These are phyloP conservation scores for Leptatherina wallacei DNA, from an alignment of 2,797 vertebrate genomes.

Conservation along the genomic window DNA sequence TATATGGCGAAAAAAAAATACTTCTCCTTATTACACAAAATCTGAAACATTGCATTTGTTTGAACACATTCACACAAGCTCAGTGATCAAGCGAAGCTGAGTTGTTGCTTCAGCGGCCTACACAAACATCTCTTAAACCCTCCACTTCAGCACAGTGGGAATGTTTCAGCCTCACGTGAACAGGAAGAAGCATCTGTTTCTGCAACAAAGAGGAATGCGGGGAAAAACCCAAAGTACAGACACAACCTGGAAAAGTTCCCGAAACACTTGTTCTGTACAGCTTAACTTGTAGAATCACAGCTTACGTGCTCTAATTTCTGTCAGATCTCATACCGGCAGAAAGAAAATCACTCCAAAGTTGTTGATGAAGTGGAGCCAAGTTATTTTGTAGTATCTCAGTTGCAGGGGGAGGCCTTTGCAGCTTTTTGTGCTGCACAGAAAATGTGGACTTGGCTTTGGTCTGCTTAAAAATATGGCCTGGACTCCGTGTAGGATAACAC, in stretches of 20 bases:
- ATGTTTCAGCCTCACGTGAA: conserved; percentile 51
- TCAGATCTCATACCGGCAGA: background rate
- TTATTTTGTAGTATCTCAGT: background rate
- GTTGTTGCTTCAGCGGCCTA: background rate
- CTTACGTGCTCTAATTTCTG: background rate
- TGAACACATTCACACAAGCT: background rate
- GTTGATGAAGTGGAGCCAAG: conserved; percentile 19
- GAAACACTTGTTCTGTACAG: conserved; percentile 28
- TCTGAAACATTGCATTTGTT: background rate
- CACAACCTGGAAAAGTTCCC: conserved; percentile 25
- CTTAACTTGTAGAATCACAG: background rate
- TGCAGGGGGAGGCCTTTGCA: conserved; percentile 26
- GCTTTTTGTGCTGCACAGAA: conserved; percentile 41
- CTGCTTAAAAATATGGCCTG: conserved; percentile 57
- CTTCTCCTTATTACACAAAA: background rate
- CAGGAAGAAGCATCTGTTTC: conserved; percentile 57
- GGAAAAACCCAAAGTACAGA: conserved; percentile 9
- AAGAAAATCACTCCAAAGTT: conserved; percentile 7
- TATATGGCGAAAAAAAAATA: background rate
- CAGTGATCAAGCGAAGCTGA: background rate
- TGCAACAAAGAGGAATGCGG: conserved; percentile 47
- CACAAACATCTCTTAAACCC: conserved; percentile 9
- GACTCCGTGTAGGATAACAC: background rate
- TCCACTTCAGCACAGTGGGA: conserved; percentile 1
- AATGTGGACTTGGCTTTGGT: conserved; percentile 39